Percentiles rank a stretch among this genome's conserved stretches.
These are phyloP conservation scores for Lagocephalus sceleratus DNA, from an alignment of 2,797 vertebrate genomes.

Conservation along the genomic window DNA sequence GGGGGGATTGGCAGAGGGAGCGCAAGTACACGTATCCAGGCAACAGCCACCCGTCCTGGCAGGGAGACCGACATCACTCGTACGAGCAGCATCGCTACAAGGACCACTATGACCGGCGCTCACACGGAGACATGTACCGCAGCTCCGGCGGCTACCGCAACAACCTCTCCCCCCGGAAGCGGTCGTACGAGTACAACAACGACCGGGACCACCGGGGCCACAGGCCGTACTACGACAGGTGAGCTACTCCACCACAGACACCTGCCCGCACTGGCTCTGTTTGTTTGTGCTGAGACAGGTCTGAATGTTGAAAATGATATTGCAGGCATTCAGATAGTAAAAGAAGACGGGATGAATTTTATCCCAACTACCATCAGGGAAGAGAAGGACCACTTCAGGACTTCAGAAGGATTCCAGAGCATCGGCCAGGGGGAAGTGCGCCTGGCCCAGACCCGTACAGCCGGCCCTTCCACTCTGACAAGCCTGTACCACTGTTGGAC, in stretches of 20 bases:
- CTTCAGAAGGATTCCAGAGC: constrained; percentile 90
- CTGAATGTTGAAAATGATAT: background rate
- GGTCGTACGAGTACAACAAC: constrained; percentile 90
- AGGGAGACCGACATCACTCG: constrained; percentile 88
- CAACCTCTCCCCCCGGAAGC: constrained; percentile 86
- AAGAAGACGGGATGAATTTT: constrained; percentile 89
- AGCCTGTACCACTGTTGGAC: constrained; percentile 83
- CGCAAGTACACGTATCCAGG: constrained; percentile 90
- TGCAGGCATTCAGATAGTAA: constrained; percentile 91
- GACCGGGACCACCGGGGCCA: constrained; percentile 92
- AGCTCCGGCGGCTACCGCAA: constrained; percentile 87
- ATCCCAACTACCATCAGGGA: constrained; percentile 80
- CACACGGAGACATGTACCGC: constrained; percentile 85
- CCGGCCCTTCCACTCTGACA: constrained; percentile 88
- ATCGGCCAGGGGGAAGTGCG: constrained; percentile 79
- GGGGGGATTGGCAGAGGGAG: constrained; percentile 96
- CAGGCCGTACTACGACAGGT: constrained; percentile 96
- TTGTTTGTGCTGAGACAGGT: background rate
- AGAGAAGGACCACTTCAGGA: constrained; percentile 84
- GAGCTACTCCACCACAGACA: background rate
- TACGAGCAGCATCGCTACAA: constrained; percentile 94
- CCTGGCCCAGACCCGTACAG: constrained; percentile 88
- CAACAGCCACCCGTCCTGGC: constrained; percentile 88
- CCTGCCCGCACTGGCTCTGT: background rate
- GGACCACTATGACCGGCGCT: constrained; percentile 91